Evolutionary conservation across 2,797 vertebrate genomes (phyloP), one percentile per base, ranked within the genome.

Genomic region (Microctenopoma steveboyesi): DNA sequence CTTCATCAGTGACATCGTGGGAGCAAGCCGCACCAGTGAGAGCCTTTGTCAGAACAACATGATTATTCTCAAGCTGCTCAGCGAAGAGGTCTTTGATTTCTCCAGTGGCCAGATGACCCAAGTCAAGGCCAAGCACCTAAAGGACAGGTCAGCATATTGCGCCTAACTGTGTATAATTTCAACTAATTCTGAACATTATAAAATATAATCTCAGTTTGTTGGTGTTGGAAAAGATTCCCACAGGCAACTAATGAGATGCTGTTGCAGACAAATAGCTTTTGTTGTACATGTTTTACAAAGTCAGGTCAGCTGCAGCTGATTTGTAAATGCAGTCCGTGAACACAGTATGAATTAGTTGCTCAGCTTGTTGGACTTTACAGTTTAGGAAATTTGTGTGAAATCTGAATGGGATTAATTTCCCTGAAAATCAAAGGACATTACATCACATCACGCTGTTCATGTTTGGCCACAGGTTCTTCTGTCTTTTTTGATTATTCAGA

Each of bases 31-130:
- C 63, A 99, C 97, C 76, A 99, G 98, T 10, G 98, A 99, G 90
- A 99, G 97, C 88, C 96, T 99, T 10, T 99, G 98, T 84, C 98
- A 99, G 91, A 99, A 99, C 93, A 99, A 99, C 87, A 99, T 99
- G 98, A 94, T 98, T 65, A 99, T 99, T 83, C 94, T 99, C 22
- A 99, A 99, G 76, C 94, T 99, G 67, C 90, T 99, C 74, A 99
- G 98, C 37, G 98, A 99, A 88, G 98, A 99, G 86, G 98, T 99
- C 4, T 99, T 99, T 86, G 98, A 99, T 89, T 99, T 99, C 85
- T 99, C 98, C 88, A 99, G 97, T 66, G 98, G 98, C 52, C 98
- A 99, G 92, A 99, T 99, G 92, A 99, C 98, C 49, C 98, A 99
- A 93, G 97, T 99, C 37, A 99, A 99, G 92, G 98, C 98, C 70